Conservation (phyloP, 2,888 invertebrate genomes). For the Orthosia gothica region DNA sequence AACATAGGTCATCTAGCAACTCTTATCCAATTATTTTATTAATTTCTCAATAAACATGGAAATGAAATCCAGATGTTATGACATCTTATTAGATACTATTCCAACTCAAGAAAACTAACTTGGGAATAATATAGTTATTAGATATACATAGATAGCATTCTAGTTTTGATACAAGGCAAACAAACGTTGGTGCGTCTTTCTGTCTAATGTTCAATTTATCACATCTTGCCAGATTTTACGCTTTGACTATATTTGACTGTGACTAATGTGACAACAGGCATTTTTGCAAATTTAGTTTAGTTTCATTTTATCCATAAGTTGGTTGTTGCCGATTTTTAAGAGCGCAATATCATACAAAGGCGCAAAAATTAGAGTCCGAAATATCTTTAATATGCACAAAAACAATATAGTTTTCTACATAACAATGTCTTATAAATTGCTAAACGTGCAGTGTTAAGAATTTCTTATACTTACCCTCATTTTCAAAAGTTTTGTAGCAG, state of each 20-base stretch:
- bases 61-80: conserved; percentile 31
- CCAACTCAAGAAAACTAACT: conserved; percentile 7
- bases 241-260: not conserved
- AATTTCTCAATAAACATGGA: conserved; percentile 14
- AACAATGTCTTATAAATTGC: no score
- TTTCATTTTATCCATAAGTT: no score
- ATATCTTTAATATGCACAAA: no score
- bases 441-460: no score
- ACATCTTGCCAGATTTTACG: not conserved
- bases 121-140: conserved; percentile 28
- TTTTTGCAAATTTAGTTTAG: no score
- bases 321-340: no score
- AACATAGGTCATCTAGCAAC: not conserved
- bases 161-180: not conserved
- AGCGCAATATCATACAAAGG: no score
- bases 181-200: not conserved
- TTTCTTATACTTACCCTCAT: not conserved
- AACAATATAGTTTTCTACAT: no score
- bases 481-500: no score
- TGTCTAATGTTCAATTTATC: not conserved
- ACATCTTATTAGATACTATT: conserved; percentile 12
- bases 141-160: conserved; percentile 5
- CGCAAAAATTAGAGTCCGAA: no score
- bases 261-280: no score
- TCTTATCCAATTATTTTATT: conserved; percentile 10